Evolutionary conservation across 2,797 vertebrate genomes (phyloP).

Genomic region (Neosilurus hyrtlii): DNA sequence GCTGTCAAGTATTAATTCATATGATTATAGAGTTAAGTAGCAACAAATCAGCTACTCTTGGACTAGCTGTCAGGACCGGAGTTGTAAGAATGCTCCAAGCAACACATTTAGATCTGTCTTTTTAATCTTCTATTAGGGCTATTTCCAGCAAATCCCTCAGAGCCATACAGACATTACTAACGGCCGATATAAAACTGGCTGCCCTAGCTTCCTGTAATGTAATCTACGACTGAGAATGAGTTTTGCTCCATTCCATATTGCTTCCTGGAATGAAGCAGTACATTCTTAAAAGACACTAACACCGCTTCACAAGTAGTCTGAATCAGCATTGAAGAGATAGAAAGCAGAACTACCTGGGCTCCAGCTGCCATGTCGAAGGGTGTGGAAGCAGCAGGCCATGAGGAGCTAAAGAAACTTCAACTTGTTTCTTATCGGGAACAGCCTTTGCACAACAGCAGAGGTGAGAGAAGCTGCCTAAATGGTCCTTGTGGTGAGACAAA

Average conservation of each 20-base stretch:
- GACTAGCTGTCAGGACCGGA: background rate
- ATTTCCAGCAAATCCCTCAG: constrained; percentile 31
- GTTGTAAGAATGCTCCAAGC: background rate
- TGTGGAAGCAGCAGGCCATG: constrained; percentile 78
- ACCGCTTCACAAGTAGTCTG: background rate
- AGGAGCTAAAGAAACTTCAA: constrained; percentile 19
- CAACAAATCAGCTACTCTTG: background rate
- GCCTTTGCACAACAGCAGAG: constrained; percentile 11
- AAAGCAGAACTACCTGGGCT: constrained; percentile 60
- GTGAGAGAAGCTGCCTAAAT: background rate
- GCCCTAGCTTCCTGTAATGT: constrained; percentile 31
- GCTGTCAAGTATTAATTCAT: background rate
- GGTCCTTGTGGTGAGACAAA: background rate
- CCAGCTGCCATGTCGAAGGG: constrained; percentile 68
- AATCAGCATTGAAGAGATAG: background rate
- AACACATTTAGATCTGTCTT: background rate
- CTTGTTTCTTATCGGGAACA: constrained; percentile 5
- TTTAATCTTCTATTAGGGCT: constrained; percentile 14
- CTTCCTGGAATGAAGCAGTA: background rate
- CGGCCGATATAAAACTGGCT: constrained; percentile 52
- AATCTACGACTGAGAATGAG: constrained; percentile 35
- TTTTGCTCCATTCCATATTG: constrained; percentile 12
- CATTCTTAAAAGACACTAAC: background rate
- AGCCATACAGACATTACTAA: constrained; percentile 27
- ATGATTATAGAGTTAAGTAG: background rate